Percentiles rank a stretch among this genome's conserved stretches.
phyloP scores from a whole-genome alignment of 2,888 invertebrate genomes.

The Thera britannica region DNA sequence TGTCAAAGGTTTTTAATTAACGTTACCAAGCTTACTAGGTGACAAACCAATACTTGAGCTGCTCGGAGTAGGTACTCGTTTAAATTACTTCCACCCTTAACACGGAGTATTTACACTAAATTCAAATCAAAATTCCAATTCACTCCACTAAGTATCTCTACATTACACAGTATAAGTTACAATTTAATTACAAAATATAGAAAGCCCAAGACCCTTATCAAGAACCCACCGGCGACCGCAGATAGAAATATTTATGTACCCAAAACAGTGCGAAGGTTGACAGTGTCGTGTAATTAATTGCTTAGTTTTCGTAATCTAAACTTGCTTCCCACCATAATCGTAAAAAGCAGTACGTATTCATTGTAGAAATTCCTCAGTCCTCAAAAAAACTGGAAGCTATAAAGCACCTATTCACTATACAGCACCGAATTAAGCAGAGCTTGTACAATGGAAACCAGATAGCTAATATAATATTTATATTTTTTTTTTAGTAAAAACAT shows the following conservation, averaged over 20 bases:
- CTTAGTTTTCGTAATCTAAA: slow-evolving; percentile 24
- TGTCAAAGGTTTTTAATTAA: not conserved
- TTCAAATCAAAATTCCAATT: slow-evolving; percentile 32
- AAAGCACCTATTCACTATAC: too few species aligned
- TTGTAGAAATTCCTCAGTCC: too few species aligned
- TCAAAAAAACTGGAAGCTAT: too few species aligned
- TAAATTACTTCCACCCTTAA: not conserved
- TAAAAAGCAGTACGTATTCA: not conserved
- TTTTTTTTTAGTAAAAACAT: too few species aligned
- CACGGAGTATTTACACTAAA: not conserved
- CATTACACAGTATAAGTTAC: slow-evolving; percentile 31
- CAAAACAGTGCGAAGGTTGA: slow-evolving; percentile 51
- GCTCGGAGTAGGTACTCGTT: too few species aligned
- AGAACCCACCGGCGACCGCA: slow-evolving; percentile 23
- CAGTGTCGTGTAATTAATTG: slow-evolving; percentile 55
- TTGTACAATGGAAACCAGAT: too few species aligned
- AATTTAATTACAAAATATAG: slow-evolving; percentile 43
- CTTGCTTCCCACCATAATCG: not conserved
- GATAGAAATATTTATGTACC: slow-evolving; percentile 54
- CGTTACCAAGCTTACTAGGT: not conserved
- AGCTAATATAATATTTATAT: too few species aligned
- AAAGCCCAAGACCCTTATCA: slow-evolving; percentile 38
- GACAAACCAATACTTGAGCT: too few species aligned
- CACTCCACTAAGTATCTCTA: slow-evolving; percentile 8
- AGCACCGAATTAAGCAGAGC: too few species aligned